Conservation (phyloP, 2,113 vertebrate species). For the human (Homo sapiens) region DNA sequence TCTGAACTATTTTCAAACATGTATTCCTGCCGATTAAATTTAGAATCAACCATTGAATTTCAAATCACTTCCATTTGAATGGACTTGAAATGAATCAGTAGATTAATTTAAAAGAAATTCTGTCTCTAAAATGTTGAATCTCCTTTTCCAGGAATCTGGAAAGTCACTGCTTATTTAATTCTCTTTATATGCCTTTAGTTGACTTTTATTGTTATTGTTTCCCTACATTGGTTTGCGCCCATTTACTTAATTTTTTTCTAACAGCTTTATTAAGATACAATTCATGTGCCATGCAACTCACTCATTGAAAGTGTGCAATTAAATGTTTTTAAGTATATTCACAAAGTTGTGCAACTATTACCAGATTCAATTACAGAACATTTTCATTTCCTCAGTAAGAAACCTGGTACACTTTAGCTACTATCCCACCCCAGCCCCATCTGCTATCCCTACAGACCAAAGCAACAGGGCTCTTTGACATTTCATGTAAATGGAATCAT, state of each 20-base stretch:
- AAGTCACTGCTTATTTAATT: neutral
- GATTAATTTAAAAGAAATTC: neutral
- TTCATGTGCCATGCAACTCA: neutral
- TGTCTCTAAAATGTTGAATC: neutral
- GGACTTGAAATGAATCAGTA: neutral
- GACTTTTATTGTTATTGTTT: neutral
- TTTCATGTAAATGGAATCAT: neutral
- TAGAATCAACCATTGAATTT: neutral
- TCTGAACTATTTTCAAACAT: neutral
- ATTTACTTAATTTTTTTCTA: neutral
- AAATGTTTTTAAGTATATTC: neutral
- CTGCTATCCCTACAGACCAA: neutral
- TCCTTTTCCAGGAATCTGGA: neutral
- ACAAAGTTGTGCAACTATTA: neutral
- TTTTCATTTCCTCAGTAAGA: neutral
- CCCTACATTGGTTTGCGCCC: neutral
- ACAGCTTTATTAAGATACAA: neutral
- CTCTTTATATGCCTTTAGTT: neutral
- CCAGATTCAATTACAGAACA: neutral
- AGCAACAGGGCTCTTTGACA: neutral
- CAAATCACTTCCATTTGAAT: neutral
- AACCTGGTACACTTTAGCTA: neutral
- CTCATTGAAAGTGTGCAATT: neutral
- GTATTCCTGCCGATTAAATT: neutral
- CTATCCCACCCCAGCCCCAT: neutral